A percentile compares a stretch with the other conserved stretches of the same genome.
phyloP scores from a whole-genome alignment of 53 echinoderm and acorn worm genomes.

The Holothuria leucospilota region DNA sequence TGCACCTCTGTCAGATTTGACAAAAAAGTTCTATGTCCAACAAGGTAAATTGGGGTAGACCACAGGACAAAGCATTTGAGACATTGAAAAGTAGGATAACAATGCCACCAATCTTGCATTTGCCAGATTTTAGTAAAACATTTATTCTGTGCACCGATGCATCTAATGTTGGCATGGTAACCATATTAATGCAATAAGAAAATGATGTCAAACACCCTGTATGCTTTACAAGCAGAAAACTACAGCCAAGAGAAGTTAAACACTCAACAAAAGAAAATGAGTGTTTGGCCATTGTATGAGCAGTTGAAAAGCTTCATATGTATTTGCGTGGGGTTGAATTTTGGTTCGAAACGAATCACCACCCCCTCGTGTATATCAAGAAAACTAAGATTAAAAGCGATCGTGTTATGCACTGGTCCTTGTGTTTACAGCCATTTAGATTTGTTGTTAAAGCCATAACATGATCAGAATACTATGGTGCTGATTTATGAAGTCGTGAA shows the following conservation, averaged over 20 bases:
- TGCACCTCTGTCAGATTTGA: conserved; percentile 38
- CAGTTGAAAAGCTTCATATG: conserved; percentile 36
- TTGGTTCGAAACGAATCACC: conserved; percentile 57
- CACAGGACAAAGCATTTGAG: conserved; percentile 29
- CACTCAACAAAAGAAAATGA: conserved; percentile 3
- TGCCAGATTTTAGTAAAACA: conserved; percentile 13
- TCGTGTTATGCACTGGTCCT: conserved; percentile 58
- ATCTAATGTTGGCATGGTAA: conserved; percentile 27
- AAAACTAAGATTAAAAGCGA: conserved; percentile 44
- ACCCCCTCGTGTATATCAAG: conserved; percentile 36
- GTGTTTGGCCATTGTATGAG: conserved; percentile 25
- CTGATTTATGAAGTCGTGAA: conserved; percentile 55
- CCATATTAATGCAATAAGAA: conserved; percentile 17
- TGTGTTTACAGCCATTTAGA: conserved; percentile 47
- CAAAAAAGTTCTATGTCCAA: conserved; percentile 19
- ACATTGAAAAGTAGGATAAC: background rate
- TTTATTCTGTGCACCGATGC: conserved; percentile 21
- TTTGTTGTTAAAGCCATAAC: conserved; percentile 55
- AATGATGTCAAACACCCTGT: conserved; percentile 6
- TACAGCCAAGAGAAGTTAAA: conserved; percentile 4
- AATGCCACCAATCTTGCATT: background rate
- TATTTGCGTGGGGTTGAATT: conserved; percentile 55
- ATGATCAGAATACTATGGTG: conserved; percentile 42
- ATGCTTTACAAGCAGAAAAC: conserved; percentile 34
- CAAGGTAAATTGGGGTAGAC: conserved; percentile 29